Base-by-base conservation (phyloP, 1,140 invertebrate species). In the Eriocheir sinensis region DNA sequence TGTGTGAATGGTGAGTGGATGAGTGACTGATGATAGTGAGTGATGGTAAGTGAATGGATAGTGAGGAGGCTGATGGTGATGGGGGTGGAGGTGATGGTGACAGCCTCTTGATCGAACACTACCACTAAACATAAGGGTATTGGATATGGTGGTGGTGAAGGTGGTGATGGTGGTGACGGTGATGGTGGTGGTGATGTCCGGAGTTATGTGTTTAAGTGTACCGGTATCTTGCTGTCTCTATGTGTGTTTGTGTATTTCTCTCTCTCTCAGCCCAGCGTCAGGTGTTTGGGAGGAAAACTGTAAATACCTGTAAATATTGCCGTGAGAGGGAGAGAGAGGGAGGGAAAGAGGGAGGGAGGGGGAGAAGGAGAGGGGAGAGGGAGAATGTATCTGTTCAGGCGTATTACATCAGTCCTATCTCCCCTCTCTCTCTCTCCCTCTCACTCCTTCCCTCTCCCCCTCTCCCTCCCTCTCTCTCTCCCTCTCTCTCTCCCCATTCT, bases 301-400 rank as follows among this genome's bases (percentile, higher is more conserved):
- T 72, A n/a, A 72, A 72, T 72, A 72, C 60, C 27, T 72, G 60
- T 72, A 72, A 72, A 72, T 72, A n/a, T 21, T 72, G 60, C n/a
- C 21, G 6, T 72, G 60, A n/a, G 60, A 72, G 27, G 21, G 6
- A 2, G n/a, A 8, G 60, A 2, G n/a, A n/a, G 27, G 6, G 6
- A 21, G 17, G 53, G 17, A 21, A 21, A 60, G 3, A 27, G 53
- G 4, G 3, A 60, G 53, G 53, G 17, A 60, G 17, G 21, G 17
- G 53, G 21, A 21, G 53, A 21, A 21, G 4, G 21, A n/a, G 17
- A n/a, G 21, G 8, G 8, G 60, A 8, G 60, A 72, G 60, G 27
- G 60, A 72, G 60, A 72, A n/a, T 2, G n/a, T n/a, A n/a, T 21
- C 21, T 72, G 21, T 3, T 72, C 60, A 72, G 27, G 21, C 21